Percentiles rank a stretch among this genome's conserved stretches.
phyloP scores from a whole-genome alignment of 2,797 vertebrate species.

The Cyclura pinguis region DNA sequence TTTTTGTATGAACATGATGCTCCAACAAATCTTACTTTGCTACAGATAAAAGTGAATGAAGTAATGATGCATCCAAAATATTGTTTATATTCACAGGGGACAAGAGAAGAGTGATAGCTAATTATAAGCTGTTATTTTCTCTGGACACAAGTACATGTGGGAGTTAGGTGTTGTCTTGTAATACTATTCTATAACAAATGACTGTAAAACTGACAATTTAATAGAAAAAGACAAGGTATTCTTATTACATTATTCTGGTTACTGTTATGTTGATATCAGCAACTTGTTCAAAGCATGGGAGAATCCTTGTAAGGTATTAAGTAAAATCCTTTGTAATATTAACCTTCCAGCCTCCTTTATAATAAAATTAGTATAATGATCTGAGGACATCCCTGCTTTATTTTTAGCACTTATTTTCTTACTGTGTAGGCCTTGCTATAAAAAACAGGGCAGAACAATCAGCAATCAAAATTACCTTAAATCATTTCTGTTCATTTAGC shows the following conservation, averaged over 20 bases:
- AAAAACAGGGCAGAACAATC: background rate
- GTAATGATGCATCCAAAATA: background rate
- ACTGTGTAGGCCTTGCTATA: background rate
- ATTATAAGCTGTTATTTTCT: background rate
- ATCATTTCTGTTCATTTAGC: too few relatives aligned
- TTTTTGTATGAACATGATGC: background rate
- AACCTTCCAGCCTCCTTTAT: background rate
- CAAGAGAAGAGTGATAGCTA: background rate
- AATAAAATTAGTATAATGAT: background rate
- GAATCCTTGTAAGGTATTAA: background rate
- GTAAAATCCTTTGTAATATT: background rate
- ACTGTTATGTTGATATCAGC: background rate
- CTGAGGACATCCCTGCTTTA: background rate
- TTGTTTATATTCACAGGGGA: background rate
- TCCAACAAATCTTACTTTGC: background rate
- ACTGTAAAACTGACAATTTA: background rate
- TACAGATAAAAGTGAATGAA: background rate
- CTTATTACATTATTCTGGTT: background rate
- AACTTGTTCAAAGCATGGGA: background rate
- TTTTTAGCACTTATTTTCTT: background rate
- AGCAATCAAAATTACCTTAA: too few relatives aligned
- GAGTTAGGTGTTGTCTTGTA: background rate
- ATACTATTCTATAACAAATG: slow-evolving; percentile 2
- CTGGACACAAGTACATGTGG: background rate
- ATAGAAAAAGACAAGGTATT: background rate